These are phyloP conservation scores for Dasysyrphus albostriatus DNA, from an alignment of 2,888 invertebrate genomes.

Conservation along the genomic window DNA sequence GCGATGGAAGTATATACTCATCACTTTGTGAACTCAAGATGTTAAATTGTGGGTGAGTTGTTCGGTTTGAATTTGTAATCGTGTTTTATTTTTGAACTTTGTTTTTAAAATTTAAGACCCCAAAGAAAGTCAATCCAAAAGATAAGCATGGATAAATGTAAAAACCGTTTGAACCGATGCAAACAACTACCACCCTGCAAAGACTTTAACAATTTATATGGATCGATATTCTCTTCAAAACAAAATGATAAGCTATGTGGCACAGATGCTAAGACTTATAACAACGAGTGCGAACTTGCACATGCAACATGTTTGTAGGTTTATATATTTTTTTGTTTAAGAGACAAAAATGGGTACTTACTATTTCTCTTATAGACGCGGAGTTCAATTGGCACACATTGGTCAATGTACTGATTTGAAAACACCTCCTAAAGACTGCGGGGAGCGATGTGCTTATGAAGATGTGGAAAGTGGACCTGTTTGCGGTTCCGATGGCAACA, in stretches of 20 bases:
- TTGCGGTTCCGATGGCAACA: constrained; percentile 95
- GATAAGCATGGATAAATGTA: constrained; percentile 90
- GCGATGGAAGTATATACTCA: constrained; percentile 94
- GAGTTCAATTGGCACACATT: constrained; percentile 94
- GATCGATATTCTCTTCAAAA: constrained; percentile 85
- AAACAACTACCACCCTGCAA: constrained; percentile 89
- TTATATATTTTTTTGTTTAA: neutral
- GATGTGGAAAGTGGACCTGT: constrained; percentile 88
- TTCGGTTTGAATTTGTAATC: neutral
- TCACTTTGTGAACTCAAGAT: constrained; percentile 95
- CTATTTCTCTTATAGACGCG: constrained; percentile 86
- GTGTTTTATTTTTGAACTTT: neutral
- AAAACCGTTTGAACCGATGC: constrained; percentile 90
- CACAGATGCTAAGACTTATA: constrained; percentile 93
- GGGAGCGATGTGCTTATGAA: constrained; percentile 86
- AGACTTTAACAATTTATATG: constrained; percentile 82
- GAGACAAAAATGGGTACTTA: neutral
- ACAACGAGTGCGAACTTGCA: constrained; percentile 92
- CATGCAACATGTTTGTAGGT: constrained; percentile 93
- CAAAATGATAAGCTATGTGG: constrained; percentile 94
- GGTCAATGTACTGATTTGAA: constrained; percentile 91
- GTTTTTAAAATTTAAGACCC: constrained; percentile 77
- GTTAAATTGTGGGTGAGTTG: constrained; percentile 93
- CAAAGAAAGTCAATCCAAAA: constrained; percentile 83
- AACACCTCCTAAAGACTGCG: constrained; percentile 84